Percentiles rank a stretch among this genome's conserved stretches.
Evolutionary conservation across 2,113 vertebrate species (phyloP).

Genomic region (Nesoenas mayeri): DNA sequence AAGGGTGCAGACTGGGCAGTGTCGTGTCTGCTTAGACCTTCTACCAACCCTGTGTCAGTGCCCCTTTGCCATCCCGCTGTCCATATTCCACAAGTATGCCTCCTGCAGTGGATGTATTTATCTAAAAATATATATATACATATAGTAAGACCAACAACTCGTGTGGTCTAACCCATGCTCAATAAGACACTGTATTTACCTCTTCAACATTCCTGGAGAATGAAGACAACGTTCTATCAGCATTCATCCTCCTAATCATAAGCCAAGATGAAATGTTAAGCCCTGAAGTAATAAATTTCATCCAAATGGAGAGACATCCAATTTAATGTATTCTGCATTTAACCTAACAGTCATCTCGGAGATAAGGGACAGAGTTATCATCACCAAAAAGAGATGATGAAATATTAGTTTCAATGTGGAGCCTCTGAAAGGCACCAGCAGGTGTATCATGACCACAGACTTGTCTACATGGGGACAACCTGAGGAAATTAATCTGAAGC

Average conservation of each 20-base stretch:
- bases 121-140: background rate
- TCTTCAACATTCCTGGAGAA: constrained; percentile 33
- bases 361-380: background rate
- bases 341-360: background rate
- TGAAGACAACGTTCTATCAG: constrained; percentile 37
- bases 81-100: background rate
- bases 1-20: background rate
- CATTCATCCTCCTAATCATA: constrained; percentile 30
- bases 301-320: constrained; percentile 37
- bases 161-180: constrained; percentile 41
- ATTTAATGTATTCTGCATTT: constrained; percentile 13
- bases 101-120: background rate
- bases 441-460: background rate
- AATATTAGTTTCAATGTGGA: background rate
- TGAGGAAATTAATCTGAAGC: background rate
- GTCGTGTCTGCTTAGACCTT: background rate
- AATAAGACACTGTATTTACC: constrained; percentile 22
- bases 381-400: background rate
- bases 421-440: background rate
- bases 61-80: background rate
- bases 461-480: background rate
- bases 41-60: background rate
- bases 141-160: background rate
- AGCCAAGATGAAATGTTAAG: constrained; percentile 59
- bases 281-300: constrained; percentile 45